Percentiles rank a stretch among this genome's conserved stretches.
These are phyloP conservation scores for Pelecanus crispus DNA, from an alignment of 2,113 vertebrate genomes.

Conservation along the genomic window DNA sequence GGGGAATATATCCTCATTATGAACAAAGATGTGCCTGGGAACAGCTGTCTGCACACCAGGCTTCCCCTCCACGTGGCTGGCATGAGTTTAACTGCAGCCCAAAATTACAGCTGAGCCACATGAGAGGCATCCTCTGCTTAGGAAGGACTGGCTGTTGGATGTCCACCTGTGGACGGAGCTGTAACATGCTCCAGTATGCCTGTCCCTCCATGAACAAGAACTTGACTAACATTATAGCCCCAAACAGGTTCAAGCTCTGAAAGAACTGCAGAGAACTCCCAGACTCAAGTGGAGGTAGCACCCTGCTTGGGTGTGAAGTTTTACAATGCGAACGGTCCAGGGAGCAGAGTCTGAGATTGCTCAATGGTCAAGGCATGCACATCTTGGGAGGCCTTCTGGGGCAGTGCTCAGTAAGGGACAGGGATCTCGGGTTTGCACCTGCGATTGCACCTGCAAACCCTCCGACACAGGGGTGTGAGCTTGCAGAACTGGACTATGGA, in stretches of 20 bases:
- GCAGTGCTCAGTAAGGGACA: neutral
- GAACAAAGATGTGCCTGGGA: neutral
- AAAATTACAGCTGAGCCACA: neutral
- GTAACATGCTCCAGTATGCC: neutral
- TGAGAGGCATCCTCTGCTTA: neutral
- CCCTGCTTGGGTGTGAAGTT: neutral
- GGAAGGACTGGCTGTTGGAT: rapidly evolving
- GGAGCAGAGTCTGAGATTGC: neutral
- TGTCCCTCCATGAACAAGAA: neutral
- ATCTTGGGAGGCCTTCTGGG: neutral
- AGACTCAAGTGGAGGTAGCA: neutral
- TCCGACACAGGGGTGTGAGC: neutral
- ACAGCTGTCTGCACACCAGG: neutral
- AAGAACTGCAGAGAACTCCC: neutral
- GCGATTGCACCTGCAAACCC: neutral
- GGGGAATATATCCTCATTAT: neutral
- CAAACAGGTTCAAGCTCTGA: neutral
- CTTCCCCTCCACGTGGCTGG: neutral
- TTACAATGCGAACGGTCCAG: neutral
- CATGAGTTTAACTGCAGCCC: neutral
- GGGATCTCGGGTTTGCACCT: neutral
- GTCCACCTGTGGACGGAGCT: neutral
- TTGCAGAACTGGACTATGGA: neutral
- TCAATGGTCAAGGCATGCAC: neutral
- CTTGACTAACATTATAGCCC: neutral